phyloP scores from a whole-genome alignment of 2,888 invertebrate genomes.

The Trichogramma dendrolimi region DNA sequence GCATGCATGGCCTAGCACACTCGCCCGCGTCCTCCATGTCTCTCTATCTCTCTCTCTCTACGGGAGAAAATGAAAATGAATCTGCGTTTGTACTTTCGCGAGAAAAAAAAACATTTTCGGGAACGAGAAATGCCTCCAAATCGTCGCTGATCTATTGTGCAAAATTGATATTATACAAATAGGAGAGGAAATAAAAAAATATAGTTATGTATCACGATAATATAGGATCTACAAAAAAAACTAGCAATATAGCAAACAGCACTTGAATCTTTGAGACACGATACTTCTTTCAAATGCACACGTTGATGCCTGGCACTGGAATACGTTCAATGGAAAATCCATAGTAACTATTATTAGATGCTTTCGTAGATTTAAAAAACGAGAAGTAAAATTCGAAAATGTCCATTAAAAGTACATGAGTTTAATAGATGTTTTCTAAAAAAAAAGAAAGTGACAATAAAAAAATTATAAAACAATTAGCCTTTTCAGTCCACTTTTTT shows the following conservation, averaged over 20 bases:
- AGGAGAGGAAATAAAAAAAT: no score
- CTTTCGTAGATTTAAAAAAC: slow-evolving; percentile 31
- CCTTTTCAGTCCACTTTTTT: neutral
- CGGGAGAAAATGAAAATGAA: neutral
- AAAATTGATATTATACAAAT: no score
- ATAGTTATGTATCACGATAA: no score
- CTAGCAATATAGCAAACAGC: no score
- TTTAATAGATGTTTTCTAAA: slow-evolving; percentile 49
- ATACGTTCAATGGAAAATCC: slow-evolving; percentile 27
- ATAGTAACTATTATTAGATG: slow-evolving; percentile 34
- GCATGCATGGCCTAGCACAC: slow-evolving; percentile 21
- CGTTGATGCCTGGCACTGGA: neutral
- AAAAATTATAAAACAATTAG: slow-evolving; percentile 7
- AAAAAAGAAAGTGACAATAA: slow-evolving; percentile 37
- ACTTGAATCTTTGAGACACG: no score
- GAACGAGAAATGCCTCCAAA: no score
- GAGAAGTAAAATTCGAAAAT: slow-evolving; percentile 30
- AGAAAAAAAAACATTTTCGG: neutral
- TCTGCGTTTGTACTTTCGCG: neutral
- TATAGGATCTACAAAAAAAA: no score
- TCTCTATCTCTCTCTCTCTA: slow-evolving; percentile 5
- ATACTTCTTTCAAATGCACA: no score
- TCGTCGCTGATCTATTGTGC: no score
- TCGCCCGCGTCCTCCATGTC: slow-evolving; percentile 5
- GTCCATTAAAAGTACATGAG: slow-evolving; percentile 39